These are phyloP conservation scores for Cairina moschata DNA, from an alignment of 2,113 vertebrate genomes.

Conservation along the genomic window DNA sequence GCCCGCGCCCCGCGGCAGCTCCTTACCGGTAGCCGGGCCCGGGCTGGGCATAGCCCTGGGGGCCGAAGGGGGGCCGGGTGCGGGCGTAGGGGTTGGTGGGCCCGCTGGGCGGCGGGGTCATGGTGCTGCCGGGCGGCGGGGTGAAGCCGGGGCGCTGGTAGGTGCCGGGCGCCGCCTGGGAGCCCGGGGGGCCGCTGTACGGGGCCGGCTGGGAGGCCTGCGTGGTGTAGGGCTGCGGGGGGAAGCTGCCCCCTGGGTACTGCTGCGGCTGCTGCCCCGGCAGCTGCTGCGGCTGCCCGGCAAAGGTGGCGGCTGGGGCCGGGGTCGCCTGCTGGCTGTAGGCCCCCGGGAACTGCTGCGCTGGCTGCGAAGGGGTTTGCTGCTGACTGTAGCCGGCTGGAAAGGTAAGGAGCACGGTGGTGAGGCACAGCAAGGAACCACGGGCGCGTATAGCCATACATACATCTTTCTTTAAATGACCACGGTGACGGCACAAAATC, in stretches of 20 bases:
- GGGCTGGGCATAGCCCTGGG: conserved; percentile 92
- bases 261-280: conserved; percentile 86
- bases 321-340: conserved; percentile 88
- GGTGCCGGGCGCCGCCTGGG: conserved; percentile 82
- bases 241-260: conserved; percentile 87
- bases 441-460: fast-evolving
- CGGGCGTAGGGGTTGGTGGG: conserved; percentile 95
- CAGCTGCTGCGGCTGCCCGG: conserved; percentile 80
- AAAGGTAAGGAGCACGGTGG: conserved; percentile 32
- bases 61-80: conserved; percentile 88
- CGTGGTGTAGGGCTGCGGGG: conserved; percentile 91
- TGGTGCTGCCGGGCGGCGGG: conserved; percentile 86
- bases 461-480: background rate
- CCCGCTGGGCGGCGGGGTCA: conserved; percentile 87
- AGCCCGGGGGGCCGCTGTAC: conserved; percentile 86
- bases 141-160: conserved; percentile 92
- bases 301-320: conserved; percentile 80
- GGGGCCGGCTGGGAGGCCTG: conserved; percentile 88
- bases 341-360: conserved; percentile 90
- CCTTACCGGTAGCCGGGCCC: conserved; percentile 96
- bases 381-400: conserved; percentile 90
- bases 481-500: background rate
- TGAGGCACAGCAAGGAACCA: background rate
- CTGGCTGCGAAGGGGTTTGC: conserved; percentile 83
- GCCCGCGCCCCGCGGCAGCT: background rate